Evolutionary conservation across 2,113 vertebrate species (phyloP).

Genomic region (Colaptes auratus): DNA sequence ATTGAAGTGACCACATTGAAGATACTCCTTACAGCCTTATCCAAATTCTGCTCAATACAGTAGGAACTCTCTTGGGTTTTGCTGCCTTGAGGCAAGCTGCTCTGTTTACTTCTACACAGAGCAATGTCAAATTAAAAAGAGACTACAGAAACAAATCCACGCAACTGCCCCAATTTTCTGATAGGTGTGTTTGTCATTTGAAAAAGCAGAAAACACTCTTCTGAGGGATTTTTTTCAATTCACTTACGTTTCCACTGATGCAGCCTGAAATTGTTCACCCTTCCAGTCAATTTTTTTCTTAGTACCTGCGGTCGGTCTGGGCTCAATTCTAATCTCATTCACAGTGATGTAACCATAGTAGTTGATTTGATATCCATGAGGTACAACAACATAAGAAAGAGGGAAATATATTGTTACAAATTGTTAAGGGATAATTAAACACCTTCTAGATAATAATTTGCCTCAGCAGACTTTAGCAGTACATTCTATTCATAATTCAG

Average conservation of each 20-base stretch:
- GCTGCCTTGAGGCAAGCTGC: background rate
- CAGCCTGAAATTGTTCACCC: background rate
- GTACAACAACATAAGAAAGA: background rate
- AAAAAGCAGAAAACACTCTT: background rate
- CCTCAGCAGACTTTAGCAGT: background rate
- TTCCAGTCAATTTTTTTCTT: background rate
- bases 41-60: background rate
- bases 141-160: background rate
- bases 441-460: conserved; percentile 2
- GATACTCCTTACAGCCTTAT: background rate
- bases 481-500: background rate
- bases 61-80: background rate
- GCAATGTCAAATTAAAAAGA: background rate
- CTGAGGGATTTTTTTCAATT: conserved; percentile 2
- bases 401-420: background rate
- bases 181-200: background rate
- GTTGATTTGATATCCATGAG: conserved; percentile 3
- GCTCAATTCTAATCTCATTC: background rate
- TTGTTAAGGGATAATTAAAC: conserved; percentile 32
- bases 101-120: background rate
- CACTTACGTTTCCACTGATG: background rate
- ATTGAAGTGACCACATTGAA: background rate
- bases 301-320: background rate
- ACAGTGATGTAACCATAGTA: background rate
- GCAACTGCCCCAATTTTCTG: background rate